Conservation (phyloP, 2,888 invertebrate genomes). For the Trichogramma dendrolimi region DNA sequence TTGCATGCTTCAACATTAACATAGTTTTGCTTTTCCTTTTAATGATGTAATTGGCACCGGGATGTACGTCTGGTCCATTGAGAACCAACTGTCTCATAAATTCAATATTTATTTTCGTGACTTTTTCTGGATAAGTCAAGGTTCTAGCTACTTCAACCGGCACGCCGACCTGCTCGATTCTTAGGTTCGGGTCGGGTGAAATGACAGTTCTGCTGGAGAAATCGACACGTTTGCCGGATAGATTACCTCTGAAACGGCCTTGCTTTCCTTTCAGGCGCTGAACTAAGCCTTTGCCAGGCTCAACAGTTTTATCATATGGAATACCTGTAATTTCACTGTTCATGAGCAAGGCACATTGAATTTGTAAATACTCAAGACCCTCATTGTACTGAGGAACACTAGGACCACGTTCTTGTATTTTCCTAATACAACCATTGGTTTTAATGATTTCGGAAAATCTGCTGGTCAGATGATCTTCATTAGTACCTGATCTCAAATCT, state of each 20-base stretch:
- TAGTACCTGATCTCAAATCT: constrained; percentile 91
- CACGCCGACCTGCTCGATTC: constrained; percentile 97
- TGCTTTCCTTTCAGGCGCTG: constrained; percentile 97
- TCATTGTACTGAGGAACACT: constrained; percentile 88
- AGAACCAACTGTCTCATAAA: constrained; percentile 77
- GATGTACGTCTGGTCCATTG: constrained; percentile 89
- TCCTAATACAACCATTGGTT: constrained; percentile 88
- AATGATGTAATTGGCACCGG: constrained; percentile 95
- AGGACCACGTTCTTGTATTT: constrained; percentile 80
- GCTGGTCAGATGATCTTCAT: constrained; percentile 96
- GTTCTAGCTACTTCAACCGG: constrained; percentile 93
- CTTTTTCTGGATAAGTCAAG: constrained; percentile 91
- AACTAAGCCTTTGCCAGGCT: constrained; percentile 83
- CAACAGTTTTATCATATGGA: constrained; percentile 81
- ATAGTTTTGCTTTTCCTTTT: constrained; percentile 75
- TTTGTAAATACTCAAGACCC: constrained; percentile 94
- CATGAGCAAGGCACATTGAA: constrained; percentile 91
- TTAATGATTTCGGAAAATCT: constrained; percentile 93
- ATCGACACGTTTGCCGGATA: constrained; percentile 97
- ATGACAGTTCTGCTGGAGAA: constrained; percentile 97
- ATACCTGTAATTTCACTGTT: constrained; percentile 97
- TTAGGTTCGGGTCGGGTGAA: constrained; percentile 96
- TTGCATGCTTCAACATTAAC: constrained; percentile 88
- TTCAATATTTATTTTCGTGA: constrained; percentile 80
- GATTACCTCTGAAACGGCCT: constrained; percentile 94